Percentiles rank a stretch among this genome's conserved stretches.
Conservation (phyloP, 2,888 invertebrate species). For the Hirtodrosophila alboralis region DNA sequence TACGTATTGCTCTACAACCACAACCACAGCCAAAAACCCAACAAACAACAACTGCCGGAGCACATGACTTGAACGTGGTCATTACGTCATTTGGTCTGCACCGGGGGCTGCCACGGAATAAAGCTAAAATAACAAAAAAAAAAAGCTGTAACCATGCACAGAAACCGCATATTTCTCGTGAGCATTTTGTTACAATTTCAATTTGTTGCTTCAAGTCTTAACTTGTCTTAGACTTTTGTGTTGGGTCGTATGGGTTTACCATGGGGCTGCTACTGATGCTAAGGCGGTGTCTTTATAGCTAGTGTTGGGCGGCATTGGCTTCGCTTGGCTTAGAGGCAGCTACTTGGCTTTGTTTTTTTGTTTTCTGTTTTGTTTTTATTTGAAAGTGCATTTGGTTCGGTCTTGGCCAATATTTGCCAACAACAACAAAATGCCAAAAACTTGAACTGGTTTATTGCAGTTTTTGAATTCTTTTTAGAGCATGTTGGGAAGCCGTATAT, state of each 20-base stretch:
- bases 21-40: slow-evolving; percentile 29
- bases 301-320: slow-evolving; percentile 62
- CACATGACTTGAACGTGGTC: slow-evolving; percentile 71
- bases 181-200: slow-evolving; percentile 79
- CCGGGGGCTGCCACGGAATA: slow-evolving; percentile 10
- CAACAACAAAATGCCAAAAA: slow-evolving; percentile 44
- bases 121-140: too few species aligned
- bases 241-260: slow-evolving; percentile 37
- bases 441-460: slow-evolving; percentile 73
- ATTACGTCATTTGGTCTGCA: slow-evolving; percentile 68
- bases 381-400: slow-evolving; percentile 70
- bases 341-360: slow-evolving; percentile 50
- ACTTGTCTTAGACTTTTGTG: slow-evolving; percentile 43
- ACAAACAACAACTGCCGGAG: slow-evolving; percentile 36
- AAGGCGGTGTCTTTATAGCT: slow-evolving; percentile 40
- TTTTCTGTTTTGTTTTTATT: slow-evolving; percentile 38
- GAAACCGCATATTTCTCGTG: slow-evolving; percentile 77
- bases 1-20: too few species aligned
- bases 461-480: slow-evolving; percentile 57
- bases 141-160: slow-evolving; percentile 43
- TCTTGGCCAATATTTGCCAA: slow-evolving; percentile 75
- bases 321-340: slow-evolving; percentile 35
- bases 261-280: slow-evolving; percentile 10
- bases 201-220: slow-evolving; percentile 70
- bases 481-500: slow-evolving; percentile 38